A percentile compares a stretch with the other conserved stretches of the same genome.
Conservation (phyloP, 1,140 invertebrate species). For the Theocolax elegans region DNA sequence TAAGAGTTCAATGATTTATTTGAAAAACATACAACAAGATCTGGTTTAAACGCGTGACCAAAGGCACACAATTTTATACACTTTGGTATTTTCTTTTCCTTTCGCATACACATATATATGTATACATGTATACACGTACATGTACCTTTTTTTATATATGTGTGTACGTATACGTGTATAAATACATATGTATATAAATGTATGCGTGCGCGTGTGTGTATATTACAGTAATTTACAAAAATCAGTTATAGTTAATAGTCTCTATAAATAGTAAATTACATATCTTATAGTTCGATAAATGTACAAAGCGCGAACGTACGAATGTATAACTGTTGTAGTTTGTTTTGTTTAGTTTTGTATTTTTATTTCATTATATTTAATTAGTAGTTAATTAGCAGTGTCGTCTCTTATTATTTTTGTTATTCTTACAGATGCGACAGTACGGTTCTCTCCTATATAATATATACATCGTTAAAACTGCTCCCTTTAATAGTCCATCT, state of each 20-base stretch:
- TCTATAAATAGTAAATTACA: slow-evolving; percentile 56
- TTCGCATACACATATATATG: too few species aligned
- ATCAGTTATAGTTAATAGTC: slow-evolving; percentile 56
- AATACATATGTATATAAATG: too few species aligned
- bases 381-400: slow-evolving; percentile 36
- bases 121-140: too few species aligned
- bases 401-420: too few species aligned
- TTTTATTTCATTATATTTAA: too few species aligned
- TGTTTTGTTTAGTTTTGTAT: too few species aligned
- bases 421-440: slow-evolving; percentile 21
- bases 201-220: too few species aligned
- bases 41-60: slow-evolving; percentile 60
- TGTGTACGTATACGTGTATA: too few species aligned
- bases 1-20: slow-evolving; percentile 57
- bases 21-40: slow-evolving; percentile 65
- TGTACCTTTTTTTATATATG: too few species aligned
- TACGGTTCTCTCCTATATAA: too few species aligned
- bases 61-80: slow-evolving; percentile 62
- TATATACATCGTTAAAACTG: slow-evolving; percentile 31
- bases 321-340: slow-evolving; percentile 39
- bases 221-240: slow-evolving; percentile 62
- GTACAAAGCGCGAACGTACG: slow-evolving; percentile 53
- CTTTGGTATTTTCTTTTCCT: slow-evolving; percentile 44
- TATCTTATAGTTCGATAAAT: slow-evolving; percentile 51
- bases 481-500: slow-evolving; percentile 22